Evolutionary conservation across 2,888 invertebrate genomes (phyloP), one percentile per base, ranked within the genome.

Genomic region (Branchipolynoe longqiensis): DNA sequence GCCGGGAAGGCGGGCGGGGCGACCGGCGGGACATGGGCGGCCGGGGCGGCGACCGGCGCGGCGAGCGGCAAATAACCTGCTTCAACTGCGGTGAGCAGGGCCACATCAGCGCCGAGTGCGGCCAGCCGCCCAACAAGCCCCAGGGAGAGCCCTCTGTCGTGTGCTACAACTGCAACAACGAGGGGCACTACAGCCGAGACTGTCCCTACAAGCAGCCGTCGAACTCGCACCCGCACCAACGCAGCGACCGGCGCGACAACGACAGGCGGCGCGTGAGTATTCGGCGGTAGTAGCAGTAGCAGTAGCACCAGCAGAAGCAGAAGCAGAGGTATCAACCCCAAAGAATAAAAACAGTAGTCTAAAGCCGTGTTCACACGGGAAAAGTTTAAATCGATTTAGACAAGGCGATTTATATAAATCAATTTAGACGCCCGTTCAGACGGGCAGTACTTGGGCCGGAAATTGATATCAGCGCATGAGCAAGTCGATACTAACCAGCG

Each of bases 21-120:
- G 62, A 62, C 14, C 62, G 28, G 2, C 25, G 62, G 31, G 62
- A 31, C 3, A 18, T 18, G 8, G 58, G 58, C n/a, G 58, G 25
- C 14, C 8, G 58, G n/a, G 28, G 62, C 3, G 62, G 62, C 1
- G 62, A 62, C 14, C 62, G 28, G 2, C 25, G 62, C 14, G 62
- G 14, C 3, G n/a, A 25, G 25, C 14, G 4, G 58, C 62, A 18
- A 62, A 14, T 69, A 22, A 69, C 69, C 1, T 69, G 69, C 38
- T 69, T 33, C 38, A 69, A 69, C 36, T 69, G 69, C n/a, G 36
- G 36, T 31, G 69, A 69, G n/a, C 38, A 36, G 36, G 69, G 69
- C 3, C 69, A 69, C 69, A n/a, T n/a, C 69, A 38, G 33, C 38
- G 1, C 1, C 12, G 69, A 69, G 1, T 69, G 69, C 22, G 36